Conservation (phyloP, 2,797 vertebrate species). For the Nannoperca obscura region DNA sequence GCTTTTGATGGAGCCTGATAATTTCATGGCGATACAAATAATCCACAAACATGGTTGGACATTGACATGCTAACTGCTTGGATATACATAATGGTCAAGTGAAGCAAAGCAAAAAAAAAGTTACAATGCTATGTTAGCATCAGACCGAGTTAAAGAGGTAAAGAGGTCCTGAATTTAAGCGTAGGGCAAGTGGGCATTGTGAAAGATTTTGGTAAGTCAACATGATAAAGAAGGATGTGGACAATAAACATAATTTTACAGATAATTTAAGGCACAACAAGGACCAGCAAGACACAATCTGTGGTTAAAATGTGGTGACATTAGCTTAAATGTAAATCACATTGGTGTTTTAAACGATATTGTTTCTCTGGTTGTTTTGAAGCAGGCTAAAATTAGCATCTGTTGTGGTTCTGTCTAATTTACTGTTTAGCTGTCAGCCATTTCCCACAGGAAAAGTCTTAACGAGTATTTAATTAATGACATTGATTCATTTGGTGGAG, state of each 20-base stretch:
- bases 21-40: too few species aligned
- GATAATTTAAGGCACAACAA: background rate
- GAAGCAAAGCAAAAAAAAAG: too few species aligned
- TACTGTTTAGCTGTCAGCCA: slow-evolving; percentile 64
- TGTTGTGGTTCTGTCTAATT: slow-evolving; percentile 64
- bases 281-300: background rate
- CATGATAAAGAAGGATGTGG: background rate
- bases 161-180: background rate
- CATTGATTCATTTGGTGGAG: slow-evolving; percentile 74
- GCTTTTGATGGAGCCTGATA: too few species aligned
- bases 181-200: background rate
- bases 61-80: too few species aligned
- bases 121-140: background rate
- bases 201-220: background rate
- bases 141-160: background rate
- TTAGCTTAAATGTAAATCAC: background rate
- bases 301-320: background rate
- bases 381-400: slow-evolving; percentile 64
- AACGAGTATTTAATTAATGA: slow-evolving; percentile 83
- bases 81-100: background rate
- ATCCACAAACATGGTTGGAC: too few species aligned
- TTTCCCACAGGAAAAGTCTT: slow-evolving; percentile 78
- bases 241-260: background rate
- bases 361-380: slow-evolving; percentile 36
- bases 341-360: slow-evolving; percentile 19